Evolutionary conservation across 2,797 vertebrate species (phyloP).

Genomic region (Chiroxiphia lanceolata): DNA sequence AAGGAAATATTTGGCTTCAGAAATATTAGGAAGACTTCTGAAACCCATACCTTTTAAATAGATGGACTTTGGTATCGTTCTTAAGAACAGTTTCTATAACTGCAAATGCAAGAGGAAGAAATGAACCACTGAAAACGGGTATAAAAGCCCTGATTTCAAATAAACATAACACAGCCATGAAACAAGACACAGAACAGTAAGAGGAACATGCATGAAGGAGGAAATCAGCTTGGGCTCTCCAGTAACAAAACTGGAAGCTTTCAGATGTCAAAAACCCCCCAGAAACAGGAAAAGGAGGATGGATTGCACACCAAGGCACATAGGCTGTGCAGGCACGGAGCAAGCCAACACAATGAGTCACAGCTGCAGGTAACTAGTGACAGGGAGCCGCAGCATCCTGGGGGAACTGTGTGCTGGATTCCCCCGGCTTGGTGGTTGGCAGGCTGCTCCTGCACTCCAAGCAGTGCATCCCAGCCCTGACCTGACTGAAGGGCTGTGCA

Average conservation of each 20-base stretch:
- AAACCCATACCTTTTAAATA: not conserved
- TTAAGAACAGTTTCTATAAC: not conserved
- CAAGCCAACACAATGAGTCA: not conserved
- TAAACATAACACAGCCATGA: not conserved
- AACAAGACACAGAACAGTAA: not conserved
- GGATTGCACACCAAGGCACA: not conserved
- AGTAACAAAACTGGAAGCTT: constrained; percentile 30
- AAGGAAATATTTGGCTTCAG: not conserved
- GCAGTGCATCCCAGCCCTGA: not conserved
- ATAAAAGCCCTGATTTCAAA: not conserved
- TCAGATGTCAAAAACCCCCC: constrained; percentile 25
- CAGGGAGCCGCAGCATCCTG: rapidly evolving
- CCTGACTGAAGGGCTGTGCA: not conserved
- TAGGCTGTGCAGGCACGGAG: not conserved
- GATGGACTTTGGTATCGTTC: not conserved
- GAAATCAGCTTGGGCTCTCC: constrained; percentile 4
- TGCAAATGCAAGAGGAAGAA: not conserved
- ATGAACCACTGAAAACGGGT: not conserved
- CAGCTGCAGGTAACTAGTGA: not conserved
- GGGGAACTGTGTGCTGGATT: not conserved
- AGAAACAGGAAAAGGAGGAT: not conserved
- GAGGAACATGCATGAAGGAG: not conserved
- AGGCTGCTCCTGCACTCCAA: not conserved
- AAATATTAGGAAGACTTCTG: not conserved
- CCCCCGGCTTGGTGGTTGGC: not conserved